Evolutionary conservation across 2,888 invertebrate species (phyloP), one percentile per base, ranked within the genome.

Genomic region (Yponomeuta malinellus): DNA sequence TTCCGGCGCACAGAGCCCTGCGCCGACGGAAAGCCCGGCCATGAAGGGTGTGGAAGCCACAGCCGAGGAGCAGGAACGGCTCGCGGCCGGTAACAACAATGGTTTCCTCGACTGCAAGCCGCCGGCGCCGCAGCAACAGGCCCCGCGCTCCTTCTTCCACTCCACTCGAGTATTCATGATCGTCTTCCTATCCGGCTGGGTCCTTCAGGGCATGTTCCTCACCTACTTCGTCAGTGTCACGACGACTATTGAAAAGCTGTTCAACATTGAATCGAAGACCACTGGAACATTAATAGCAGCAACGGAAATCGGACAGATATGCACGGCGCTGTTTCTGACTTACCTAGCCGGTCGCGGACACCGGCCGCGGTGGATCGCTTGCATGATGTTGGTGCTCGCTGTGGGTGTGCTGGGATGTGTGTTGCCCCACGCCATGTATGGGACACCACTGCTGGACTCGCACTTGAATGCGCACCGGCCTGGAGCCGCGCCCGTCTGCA

Each of bases 191-290:
- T 93, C 97, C 78, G 96, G 97, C 71, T 97, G 97, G 95, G 96
- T 97, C 73, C 90, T 95, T 72, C 95, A 95, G 88, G 98, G 98
- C 73, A 98, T 98, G 97, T 98, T 97, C 88, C 96, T 96, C 88
- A 98, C 98, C 65, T 98, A 98, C 87, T 97, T 98, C 85, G 98
- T 98, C 72, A 97, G 97, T 83, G 97, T 97, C 76, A 97, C 98
- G 80, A 98, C 98, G 72, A 98, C 98, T 52, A 96, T 98, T 75
- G 98, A 98, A 87, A 98, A 97, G 87, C 92, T 98, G 73, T 98
- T 97, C 86, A 96, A 97, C 91, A 96, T 98, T 73, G 97, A 97
- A 85, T 97, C 97, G 72, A 97, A 96, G 89, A 97, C 97, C 65
- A 98, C 97, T 0, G 98, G 98, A 0, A 95, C 97, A 72, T 94